phyloP scores from a whole-genome alignment of 2,888 invertebrate genomes.

The Leptopilina drosophilae region DNA sequence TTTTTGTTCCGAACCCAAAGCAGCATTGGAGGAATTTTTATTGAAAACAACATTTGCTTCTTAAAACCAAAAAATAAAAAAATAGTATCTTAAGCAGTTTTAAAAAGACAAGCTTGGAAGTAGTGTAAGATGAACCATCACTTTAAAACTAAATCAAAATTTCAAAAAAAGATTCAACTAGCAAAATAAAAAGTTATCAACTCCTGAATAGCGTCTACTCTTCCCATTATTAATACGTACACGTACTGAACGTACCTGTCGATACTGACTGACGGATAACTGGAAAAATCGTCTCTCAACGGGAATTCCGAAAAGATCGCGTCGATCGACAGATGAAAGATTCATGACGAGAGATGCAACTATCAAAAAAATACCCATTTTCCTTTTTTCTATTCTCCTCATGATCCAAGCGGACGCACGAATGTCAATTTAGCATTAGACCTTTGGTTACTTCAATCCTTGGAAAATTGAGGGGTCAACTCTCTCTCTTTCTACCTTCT shows the following conservation, averaged over 20 bases:
- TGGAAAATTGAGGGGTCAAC: neutral
- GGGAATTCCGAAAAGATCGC: conserved; percentile 54
- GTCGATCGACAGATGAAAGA: conserved; percentile 72
- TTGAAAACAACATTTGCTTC: too few relatives aligned
- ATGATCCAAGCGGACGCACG: neutral
- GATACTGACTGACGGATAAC: conserved; percentile 54
- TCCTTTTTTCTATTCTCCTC: conserved; percentile 27
- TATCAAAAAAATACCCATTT: conserved; percentile 28
- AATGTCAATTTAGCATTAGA: neutral
- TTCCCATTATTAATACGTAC: conserved; percentile 43
- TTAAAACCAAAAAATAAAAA: too few relatives aligned
- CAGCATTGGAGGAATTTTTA: too few relatives aligned
- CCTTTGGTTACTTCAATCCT: neutral
- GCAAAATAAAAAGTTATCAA: neutral
- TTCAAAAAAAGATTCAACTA: neutral
- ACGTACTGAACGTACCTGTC: conserved; percentile 44
- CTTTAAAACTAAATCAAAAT: too few relatives aligned
- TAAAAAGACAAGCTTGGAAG: too few relatives aligned
- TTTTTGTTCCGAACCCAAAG: too few relatives aligned
- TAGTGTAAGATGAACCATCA: too few relatives aligned
- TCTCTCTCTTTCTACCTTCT: conserved; percentile 30
- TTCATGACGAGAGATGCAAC: conserved; percentile 68
- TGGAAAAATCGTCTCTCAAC: conserved; percentile 55
- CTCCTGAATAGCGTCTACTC: conserved; percentile 15
- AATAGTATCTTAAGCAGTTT: too few relatives aligned